phyloP scores from a whole-genome alignment of 2,113 vertebrate species.

The Chloebia gouldiae region DNA sequence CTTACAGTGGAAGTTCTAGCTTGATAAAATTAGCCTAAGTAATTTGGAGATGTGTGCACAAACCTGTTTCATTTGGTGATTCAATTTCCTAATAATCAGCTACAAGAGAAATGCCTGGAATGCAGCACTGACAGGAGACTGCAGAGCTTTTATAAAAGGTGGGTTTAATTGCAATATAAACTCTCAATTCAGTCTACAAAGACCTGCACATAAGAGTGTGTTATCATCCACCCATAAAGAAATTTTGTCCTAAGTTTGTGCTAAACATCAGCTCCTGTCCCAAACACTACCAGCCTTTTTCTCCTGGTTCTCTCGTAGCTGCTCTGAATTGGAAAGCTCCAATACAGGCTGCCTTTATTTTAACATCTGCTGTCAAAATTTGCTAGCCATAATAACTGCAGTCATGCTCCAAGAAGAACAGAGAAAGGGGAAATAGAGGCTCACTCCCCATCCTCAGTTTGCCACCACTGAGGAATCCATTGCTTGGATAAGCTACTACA shows the following conservation, averaged over 20 bases:
- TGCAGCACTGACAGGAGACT: neutral
- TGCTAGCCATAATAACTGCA: neutral
- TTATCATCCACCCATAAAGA: neutral
- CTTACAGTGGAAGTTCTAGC: neutral
- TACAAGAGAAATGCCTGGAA: neutral
- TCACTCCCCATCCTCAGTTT: neutral
- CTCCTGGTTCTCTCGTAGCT: neutral
- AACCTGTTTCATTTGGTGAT: neutral
- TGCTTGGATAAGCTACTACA: neutral
- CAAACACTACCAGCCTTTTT: neutral
- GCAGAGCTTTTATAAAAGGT: neutral
- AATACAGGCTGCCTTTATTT: neutral
- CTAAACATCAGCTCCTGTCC: neutral
- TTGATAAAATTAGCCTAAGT: neutral
- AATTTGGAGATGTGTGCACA: neutral
- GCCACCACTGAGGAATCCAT: neutral
- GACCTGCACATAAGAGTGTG: neutral
- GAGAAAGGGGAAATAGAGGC: neutral
- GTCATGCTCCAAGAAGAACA: neutral
- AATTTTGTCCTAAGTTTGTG: neutral
- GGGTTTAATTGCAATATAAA: neutral
- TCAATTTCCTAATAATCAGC: neutral
- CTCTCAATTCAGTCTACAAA: neutral
- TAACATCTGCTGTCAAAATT: neutral
- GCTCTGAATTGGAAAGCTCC: neutral